Evolutionary conservation across 2,797 vertebrate genomes (phyloP), one percentile per base, ranked within the genome.

Genomic region (Arrhamphus sclerolepis): DNA sequence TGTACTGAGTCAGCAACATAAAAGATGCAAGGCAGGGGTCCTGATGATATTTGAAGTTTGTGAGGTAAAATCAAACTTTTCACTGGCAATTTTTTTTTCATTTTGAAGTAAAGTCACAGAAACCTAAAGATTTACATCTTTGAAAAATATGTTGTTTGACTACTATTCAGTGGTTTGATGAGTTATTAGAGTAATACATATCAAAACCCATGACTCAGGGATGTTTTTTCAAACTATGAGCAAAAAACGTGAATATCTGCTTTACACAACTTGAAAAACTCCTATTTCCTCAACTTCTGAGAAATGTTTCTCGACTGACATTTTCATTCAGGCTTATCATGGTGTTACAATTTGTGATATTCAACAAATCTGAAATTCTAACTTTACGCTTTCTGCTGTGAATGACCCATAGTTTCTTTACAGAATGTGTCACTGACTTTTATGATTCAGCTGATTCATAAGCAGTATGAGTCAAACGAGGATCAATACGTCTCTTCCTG

Each of bases 401-500:
- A 19, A 24, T 6, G 18, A 14, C 14, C 53, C 38, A 34, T 1
- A 0, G 29, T 38, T 51, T 26, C 20, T 3, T n/a, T 14, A 7
- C 43, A 66, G 20, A 62, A 34, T 24, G 7, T 0, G 17, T 11
- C 18, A 38, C 9, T 68, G 75, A 80, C 19, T 58, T n/a, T 61
- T 44, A 14, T 7, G 17, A 34, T 7, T 14, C 0, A 21, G 20
- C 10, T 14, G 2, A 24, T 6, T 0, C 16, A 14, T 11, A 28
- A 18, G n/a, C 7, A 4, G 34, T 20, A 1, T 75, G 72, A 78
- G 46, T 82, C 70, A 80, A 54, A 65, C 5, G 10, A 14, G 1
- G 20, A 1, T 16, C 6, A 22, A 7, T 0, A 59, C 6, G 39
- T 47, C 8, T 22, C 11, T 34, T 46, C 24, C 43, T 51, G 2